Evolutionary conservation across 2,888 invertebrate genomes (phyloP), one percentile per base, ranked within the genome.

Genomic region (Colletes collaris): DNA sequence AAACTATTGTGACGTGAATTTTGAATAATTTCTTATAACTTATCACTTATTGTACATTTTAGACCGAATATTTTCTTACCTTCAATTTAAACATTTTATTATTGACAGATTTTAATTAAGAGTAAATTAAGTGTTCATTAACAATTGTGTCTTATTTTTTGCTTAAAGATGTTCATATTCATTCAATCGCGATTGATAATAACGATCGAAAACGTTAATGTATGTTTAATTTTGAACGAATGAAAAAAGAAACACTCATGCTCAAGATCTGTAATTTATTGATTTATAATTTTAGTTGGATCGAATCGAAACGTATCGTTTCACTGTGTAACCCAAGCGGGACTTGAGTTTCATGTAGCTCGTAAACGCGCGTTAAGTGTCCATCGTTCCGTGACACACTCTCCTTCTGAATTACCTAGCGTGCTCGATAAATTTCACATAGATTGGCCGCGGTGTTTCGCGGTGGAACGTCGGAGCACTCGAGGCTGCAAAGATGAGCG

Each of bases 391-490:
- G 74, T 64, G 79, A 67, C 79, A 79, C 74, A 63, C 55, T 68
- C 52, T 63, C 71, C 68, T 58, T 46, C 35, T 59, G 40, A 62
- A 76, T 69, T 85, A 74, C 11, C 46, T 49, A 60, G 66, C 58
- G 35, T 60, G 44, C 35, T 49, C 73, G 75, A 80, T 84, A 82
- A 68, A 82, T 80, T 76, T 50, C 53, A 65, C 63, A 56, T 67
- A 40, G 78, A 84, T 84, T 63, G 73, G 73, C 55, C 49, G 58
- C 40, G 67, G 55, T 74, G 63, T 81, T 75, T 44, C 63, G 50
- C 37, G 56, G 58, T 63, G 60, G 68, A 77, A 55, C 19, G 63
- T 52, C 62, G 62, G 56, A 55, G n/a, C 13, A 59, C 37, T 11
- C 59, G 46, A 72, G 50, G 62, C 35, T 4, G 27, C 37, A 58